Percentiles rank a stretch among this genome's conserved stretches.
phyloP scores from a whole-genome alignment of 2,797 vertebrate genomes.

The Cheirogaleus major region DNA sequence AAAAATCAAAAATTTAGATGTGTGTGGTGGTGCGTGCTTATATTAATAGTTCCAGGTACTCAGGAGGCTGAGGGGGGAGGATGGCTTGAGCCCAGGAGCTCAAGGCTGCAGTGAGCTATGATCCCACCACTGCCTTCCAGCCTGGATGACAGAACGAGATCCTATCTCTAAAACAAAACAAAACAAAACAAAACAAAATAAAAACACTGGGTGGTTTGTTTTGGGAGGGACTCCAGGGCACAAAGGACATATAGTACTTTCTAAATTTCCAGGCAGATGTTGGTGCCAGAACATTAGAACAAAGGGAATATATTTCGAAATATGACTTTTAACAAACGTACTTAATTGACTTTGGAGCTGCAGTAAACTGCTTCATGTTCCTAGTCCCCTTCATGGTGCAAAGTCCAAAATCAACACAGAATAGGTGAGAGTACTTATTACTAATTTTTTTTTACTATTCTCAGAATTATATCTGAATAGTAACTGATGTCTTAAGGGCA shows the following conservation, averaged over 20 bases:
- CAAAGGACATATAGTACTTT: neutral
- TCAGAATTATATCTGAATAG: neutral
- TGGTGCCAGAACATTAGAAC: neutral
- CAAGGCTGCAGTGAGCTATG: neutral
- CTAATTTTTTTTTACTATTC: too few species aligned
- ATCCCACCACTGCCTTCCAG: neutral
- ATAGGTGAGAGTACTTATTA: neutral
- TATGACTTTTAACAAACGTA: neutral
- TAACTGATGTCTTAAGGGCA: neutral
- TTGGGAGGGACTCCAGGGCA: neutral
- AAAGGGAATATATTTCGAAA: conserved; percentile 30
- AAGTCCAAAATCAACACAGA: neutral
- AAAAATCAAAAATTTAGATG: neutral
- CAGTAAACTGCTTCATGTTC: neutral
- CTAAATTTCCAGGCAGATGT: conserved; percentile 20
- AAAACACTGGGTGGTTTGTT: neutral
- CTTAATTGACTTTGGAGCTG: conserved; percentile 37
- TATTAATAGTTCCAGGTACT: neutral
- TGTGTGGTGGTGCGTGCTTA: neutral
- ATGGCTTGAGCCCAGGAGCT: neutral
- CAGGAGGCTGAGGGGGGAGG: neutral
- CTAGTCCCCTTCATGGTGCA: neutral
- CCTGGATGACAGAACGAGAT: neutral
- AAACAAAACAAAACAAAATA: neutral
- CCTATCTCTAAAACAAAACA: neutral